Conservation (phyloP, 2,113 vertebrate genomes). For the Tympanuchus pallidicinctus region DNA sequence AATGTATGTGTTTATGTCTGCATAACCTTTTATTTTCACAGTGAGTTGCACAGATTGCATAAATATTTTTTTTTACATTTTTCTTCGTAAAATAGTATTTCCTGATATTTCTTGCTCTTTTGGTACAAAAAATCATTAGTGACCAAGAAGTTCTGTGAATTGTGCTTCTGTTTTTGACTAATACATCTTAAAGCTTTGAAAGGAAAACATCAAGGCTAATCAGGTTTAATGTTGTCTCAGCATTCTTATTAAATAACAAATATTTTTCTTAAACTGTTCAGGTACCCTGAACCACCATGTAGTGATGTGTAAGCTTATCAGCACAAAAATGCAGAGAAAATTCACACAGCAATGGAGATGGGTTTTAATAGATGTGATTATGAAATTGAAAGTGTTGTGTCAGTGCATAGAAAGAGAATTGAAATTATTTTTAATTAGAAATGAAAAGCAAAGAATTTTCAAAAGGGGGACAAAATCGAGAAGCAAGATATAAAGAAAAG, state of each 20-base stretch:
- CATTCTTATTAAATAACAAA: not conserved
- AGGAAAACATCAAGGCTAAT: not conserved
- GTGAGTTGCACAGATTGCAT: not conserved
- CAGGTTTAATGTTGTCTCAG: not conserved
- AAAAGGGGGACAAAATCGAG: constrained; percentile 14
- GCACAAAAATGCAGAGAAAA: not conserved
- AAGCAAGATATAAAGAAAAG: constrained; percentile 40
- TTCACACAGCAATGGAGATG: constrained; percentile 39
- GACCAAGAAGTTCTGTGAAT: not conserved
- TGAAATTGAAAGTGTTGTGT: constrained; percentile 9
- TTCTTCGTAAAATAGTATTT: not conserved
- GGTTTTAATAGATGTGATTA: constrained; percentile 55
- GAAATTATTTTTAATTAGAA: constrained; percentile 28
- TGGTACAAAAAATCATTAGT: not conserved
- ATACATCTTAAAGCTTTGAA: not conserved
- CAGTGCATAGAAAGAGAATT: not conserved
- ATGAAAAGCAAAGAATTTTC: constrained; percentile 41
- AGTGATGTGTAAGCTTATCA: not conserved
- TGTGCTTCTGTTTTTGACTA: not conserved
- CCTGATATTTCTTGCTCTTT: not conserved
- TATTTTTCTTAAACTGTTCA: not conserved
- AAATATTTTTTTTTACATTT: not conserved
- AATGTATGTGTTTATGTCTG: not conserved
- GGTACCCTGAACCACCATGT: not conserved
- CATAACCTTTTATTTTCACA: not conserved